These are phyloP conservation scores for Timema cristinae DNA, from an alignment of 2,888 invertebrate species.

Conservation along the genomic window DNA sequence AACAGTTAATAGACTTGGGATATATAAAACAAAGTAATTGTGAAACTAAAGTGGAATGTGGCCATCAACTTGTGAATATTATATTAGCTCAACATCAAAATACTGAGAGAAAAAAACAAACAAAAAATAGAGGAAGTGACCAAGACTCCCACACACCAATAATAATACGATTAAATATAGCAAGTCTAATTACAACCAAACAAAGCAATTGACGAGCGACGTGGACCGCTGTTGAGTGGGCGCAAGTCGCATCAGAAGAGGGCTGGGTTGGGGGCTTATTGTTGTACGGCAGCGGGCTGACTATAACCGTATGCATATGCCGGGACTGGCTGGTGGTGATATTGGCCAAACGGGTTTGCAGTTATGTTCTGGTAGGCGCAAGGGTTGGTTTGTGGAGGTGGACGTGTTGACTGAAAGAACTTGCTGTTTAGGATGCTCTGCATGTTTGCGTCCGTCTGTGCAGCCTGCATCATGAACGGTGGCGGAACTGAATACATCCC, in stretches of 20 bases:
- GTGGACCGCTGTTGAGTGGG: conserved; percentile 10
- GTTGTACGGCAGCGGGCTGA: conserved; percentile 55
- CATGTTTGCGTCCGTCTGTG: conserved; percentile 48
- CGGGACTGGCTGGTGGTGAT: conserved; percentile 45
- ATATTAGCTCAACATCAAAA: too few relatives aligned
- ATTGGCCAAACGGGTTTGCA: conserved; percentile 52
- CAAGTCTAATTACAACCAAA: conserved; percentile 18
- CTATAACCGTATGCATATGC: conserved; percentile 34
- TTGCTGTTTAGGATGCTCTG: conserved; percentile 62
- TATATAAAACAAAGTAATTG: conserved; percentile 7
- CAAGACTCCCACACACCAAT: conserved; percentile 35
- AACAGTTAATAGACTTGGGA: conserved; percentile 25
- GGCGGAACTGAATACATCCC: conserved; percentile 46
- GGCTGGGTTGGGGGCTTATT: conserved; percentile 51
- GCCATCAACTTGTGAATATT: conserved; percentile 23
- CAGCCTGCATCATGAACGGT: conserved; percentile 44
- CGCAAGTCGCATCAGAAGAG: conserved; percentile 22
- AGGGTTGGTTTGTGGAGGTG: conserved; percentile 52
- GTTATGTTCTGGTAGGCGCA: conserved; percentile 60
- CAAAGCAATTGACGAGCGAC: conserved; percentile 10
- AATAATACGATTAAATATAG: conserved; percentile 28
- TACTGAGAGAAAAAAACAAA: conserved; percentile 21
- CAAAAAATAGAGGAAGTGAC: conserved; percentile 29
- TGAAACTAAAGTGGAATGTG: conserved; percentile 33
- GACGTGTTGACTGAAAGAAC: conserved; percentile 65